A percentile compares a stretch with the other conserved stretches of the same genome.
phyloP scores from a whole-genome alignment of 2,113 vertebrate genomes.

The Myotis yumanensis region DNA sequence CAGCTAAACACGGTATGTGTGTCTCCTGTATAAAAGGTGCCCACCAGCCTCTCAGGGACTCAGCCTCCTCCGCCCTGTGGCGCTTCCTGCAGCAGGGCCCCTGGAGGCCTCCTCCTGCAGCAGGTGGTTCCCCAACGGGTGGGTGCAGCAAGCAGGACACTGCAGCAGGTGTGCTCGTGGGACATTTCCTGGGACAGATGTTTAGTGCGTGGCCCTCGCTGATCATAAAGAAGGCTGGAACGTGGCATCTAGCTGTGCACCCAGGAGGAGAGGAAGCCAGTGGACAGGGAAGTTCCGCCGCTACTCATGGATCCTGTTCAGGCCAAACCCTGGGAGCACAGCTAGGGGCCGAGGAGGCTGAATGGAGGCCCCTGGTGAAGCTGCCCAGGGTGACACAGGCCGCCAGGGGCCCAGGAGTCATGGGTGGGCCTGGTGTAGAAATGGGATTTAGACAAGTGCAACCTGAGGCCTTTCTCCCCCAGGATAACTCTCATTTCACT shows the following conservation, averaged over 20 bases:
- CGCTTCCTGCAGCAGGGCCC: neutral
- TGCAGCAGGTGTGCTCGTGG: accelerated
- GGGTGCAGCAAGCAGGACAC: neutral
- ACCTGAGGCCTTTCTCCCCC: neutral
- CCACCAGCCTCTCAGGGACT: neutral
- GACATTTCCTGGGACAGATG: neutral
- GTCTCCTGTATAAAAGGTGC: accelerated
- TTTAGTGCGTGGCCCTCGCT: neutral
- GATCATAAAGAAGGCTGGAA: neutral
- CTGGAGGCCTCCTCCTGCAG: too few species aligned
- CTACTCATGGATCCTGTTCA: neutral
- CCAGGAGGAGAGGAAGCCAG: neutral
- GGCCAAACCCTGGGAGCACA: neutral
- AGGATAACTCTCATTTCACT: neutral
- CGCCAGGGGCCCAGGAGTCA: accelerated
- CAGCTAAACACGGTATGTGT: neutral
- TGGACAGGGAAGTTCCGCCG: neutral
- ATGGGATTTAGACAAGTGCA: neutral
- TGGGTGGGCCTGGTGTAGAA: neutral
- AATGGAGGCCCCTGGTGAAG: neutral
- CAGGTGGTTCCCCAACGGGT: accelerated
- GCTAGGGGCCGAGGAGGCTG: neutral
- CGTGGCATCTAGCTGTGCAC: neutral
- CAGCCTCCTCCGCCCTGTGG: neutral
- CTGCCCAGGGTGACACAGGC: accelerated